Evolutionary conservation across 2,888 invertebrate genomes (phyloP), one percentile per base, ranked within the genome.

Genomic region (Argyra leucocephala): DNA sequence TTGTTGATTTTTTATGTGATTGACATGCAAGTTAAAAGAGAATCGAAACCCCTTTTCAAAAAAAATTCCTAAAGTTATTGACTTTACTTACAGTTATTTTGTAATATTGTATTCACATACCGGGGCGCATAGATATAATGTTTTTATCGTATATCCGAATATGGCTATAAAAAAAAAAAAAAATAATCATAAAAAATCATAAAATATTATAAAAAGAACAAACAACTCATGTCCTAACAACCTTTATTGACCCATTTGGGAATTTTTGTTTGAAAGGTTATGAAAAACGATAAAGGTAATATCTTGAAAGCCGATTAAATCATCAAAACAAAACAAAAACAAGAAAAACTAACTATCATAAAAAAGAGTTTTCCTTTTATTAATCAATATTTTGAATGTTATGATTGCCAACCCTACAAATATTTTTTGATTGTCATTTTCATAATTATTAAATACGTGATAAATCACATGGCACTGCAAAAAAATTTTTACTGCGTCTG

Each of bases 281-380:
- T 48, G 18, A 48, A 48, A 48, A 48, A 48, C n/a, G 15, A n/a
- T 48, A 15, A 18, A 48, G 48, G n/a, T 48, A 48, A 48, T 48
- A 15, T 48, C 48, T 48, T 48, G 18, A 48, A 48, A 48, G 48
- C 48, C 48, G 48, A 48, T 48, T 48, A 48, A 48, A 48, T 48
- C 48, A 48, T 48, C 48, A 48, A 12, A 57, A 4, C n/a, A 57
- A 57, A 57, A 57, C 12, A 57, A 21, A 57, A 21, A 9, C 1
- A 6, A 57, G 1, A 57, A 12, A 21, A 57, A 57, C 21, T 3
- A 57, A 57, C 57, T 12, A 18, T 57, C n/a, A 21, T n/a, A n/a
- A n/a, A n/a, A n/a, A n/a, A n/a, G n/a, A n/a, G n/a, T n/a, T n/a
- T n/a, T n/a, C n/a, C n/a, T n/a, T n/a, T n/a, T n/a, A n/a, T n/a